These are phyloP conservation scores for Ceratosolen solmsi DNA, from an alignment of 1,140 invertebrate genomes.

Conservation along the genomic window DNA sequence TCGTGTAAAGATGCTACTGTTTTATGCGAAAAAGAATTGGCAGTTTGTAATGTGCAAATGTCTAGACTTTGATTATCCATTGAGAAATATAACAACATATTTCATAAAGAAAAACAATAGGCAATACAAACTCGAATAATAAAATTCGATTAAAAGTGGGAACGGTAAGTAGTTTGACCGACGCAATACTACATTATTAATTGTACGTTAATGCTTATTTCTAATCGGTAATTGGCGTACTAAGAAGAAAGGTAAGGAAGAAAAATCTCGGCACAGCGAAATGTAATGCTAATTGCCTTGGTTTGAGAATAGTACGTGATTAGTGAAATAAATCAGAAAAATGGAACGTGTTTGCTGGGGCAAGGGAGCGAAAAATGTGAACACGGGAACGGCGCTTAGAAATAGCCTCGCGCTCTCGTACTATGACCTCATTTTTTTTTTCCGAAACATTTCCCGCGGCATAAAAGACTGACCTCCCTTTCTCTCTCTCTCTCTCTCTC, in stretches of 20 bases:
- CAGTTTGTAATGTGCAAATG: no score
- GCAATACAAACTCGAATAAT: no score
- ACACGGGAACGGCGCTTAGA: background rate
- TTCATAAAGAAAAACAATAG: no score
- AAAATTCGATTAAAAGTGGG: no score
- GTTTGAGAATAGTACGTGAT: background rate
- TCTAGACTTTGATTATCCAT: no score
- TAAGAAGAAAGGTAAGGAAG: background rate
- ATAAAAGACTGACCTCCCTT: constrained; percentile 2
- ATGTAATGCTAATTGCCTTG: constrained; percentile 32
- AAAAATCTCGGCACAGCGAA: background rate
- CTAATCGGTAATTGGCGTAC: no score
- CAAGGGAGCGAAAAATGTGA: background rate
- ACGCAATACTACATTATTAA: no score
- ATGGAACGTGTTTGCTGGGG: background rate
- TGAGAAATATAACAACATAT: no score
- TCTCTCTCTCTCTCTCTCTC: background rate
- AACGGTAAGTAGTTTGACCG: no score
- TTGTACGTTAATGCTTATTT: no score
- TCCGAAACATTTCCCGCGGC: constrained; percentile 30
- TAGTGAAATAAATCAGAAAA: background rate
- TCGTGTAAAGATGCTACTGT: no score
- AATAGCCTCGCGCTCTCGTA: constrained; percentile 1
- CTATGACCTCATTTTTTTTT: constrained; percentile 46
- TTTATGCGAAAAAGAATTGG: no score